phyloP scores from a whole-genome alignment of 2,888 invertebrate genomes.

The Oxyteleia sp. region DNA sequence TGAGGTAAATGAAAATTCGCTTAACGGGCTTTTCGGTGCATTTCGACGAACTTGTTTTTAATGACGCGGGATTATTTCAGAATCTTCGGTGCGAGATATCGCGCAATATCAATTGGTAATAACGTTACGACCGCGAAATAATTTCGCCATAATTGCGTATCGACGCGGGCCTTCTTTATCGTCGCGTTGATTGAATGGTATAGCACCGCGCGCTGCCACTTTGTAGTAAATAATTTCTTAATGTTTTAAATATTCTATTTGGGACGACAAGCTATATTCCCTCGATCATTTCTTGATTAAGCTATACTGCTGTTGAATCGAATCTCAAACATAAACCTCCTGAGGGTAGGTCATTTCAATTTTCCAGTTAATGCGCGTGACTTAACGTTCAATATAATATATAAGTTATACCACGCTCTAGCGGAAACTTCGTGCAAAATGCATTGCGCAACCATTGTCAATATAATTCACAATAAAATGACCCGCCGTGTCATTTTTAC shows the following conservation, averaged over 20 bases:
- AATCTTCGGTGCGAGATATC: constrained; percentile 39
- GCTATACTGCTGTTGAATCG: constrained; percentile 65
- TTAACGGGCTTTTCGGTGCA: constrained; percentile 60
- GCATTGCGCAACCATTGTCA: constrained; percentile 51
- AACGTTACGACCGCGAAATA: constrained; percentile 37
- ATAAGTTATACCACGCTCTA: constrained; percentile 67
- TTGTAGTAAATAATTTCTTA: constrained; percentile 41
- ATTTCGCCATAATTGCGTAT: constrained; percentile 42
- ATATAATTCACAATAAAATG: constrained; percentile 58
- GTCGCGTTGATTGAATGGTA: constrained; percentile 25
- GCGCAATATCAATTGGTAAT: constrained; percentile 48
- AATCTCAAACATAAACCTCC: constrained; percentile 73
- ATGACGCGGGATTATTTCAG: constrained; percentile 64
- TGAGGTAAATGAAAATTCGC: constrained; percentile 73
- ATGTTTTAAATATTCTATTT: constrained; percentile 58
- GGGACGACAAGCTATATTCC: constrained; percentile 33
- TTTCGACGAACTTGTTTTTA: constrained; percentile 65
- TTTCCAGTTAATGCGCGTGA: constrained; percentile 74
- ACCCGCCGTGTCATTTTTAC: constrained; percentile 33
- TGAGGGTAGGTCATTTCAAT: constrained; percentile 77
- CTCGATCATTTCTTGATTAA: constrained; percentile 69
- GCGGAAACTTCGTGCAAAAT: constrained; percentile 59
- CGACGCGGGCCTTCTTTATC: constrained; percentile 22
- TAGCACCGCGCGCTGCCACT: neutral
- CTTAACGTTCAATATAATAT: constrained; percentile 73